Base-by-base conservation (phyloP, 2,797 vertebrate species). In the Austrolebias charrua region DNA sequence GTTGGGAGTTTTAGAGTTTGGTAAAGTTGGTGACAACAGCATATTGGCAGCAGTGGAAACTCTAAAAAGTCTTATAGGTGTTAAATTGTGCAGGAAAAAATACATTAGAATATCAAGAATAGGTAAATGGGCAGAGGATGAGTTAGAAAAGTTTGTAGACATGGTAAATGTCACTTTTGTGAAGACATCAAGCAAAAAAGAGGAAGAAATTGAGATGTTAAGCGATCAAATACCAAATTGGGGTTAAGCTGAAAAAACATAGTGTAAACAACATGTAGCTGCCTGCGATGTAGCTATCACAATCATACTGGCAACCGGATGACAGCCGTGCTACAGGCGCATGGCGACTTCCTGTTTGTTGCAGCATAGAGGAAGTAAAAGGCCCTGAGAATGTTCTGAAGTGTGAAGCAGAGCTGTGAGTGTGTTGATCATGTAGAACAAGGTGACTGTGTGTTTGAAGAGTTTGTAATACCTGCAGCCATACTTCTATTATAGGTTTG, bases 221-320 rank as follows among this genome's bases (percentile, higher is more conserved):
- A 47, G 50, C 15, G 24, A 45, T 43, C 16, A 48, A 35, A 59
- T 42, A 14, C 28, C 42, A 19, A 24, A 55, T 31, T n/a, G 31
- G 33, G 35, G 2, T 6, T 12, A 40, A 5, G 9, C 16, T 18
- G 43, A 67, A 18, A 8, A n/a, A n/a, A n/a, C 53, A 47, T 24
- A 10, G 45, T 64, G 33, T 58, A 11, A 70, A 31, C 51, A 43
- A 63, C 52, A 11, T 1, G 2, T 44, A 4, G 60, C 60, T 28
- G n/a, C n/a, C n/a, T n/a, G 40, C 48, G 31, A 60, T 69, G 48
- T 18, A 68, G 55, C 56, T 66, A 60, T 76, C 72, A 75, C n/a
- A n/a, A n/a, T 60, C 73, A 75, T 87, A 78, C 79, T 69, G 90
- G 89, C 90, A 92, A 91, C 92, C 94, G 92, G 93, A 95, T 93